phyloP scores from a whole-genome alignment of 2,888 invertebrate species.

The Ectropis crepuscularia region DNA sequence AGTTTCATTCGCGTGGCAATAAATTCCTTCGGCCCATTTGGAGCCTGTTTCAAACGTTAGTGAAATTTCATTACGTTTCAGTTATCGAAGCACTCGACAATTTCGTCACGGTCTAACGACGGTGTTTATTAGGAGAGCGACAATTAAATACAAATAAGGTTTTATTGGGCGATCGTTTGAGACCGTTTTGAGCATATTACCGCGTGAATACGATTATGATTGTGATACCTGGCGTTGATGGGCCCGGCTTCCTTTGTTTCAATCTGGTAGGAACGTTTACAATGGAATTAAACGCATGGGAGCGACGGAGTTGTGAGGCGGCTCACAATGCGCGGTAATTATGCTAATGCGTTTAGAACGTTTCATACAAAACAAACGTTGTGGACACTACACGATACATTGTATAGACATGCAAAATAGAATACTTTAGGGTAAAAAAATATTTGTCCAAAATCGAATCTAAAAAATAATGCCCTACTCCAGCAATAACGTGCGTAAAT shows the following conservation, averaged over 20 bases:
- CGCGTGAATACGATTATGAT: conserved; percentile 21
- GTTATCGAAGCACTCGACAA: conserved; percentile 52
- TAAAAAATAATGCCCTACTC: too few species aligned
- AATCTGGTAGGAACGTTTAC: conserved; percentile 5
- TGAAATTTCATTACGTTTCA: conserved; percentile 59
- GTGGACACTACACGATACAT: too few species aligned
- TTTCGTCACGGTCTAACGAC: conserved; percentile 51
- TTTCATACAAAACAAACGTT: too few species aligned
- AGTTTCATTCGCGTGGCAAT: conserved; percentile 30
- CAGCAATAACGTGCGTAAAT: too few species aligned
- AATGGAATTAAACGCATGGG: conserved; percentile 8
- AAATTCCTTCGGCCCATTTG: conserved; percentile 43
- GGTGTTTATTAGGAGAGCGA: conserved; percentile 49
- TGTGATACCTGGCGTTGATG: conserved; percentile 20
- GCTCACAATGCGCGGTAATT: neutral
- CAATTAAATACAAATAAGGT: conserved; percentile 45
- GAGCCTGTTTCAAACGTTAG: conserved; percentile 45
- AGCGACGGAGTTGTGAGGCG: neutral
- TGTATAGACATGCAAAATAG: too few species aligned
- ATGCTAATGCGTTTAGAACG: too few species aligned
- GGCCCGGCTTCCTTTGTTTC: conserved; percentile 24
- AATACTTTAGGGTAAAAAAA: too few species aligned
- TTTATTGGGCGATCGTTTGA: conserved; percentile 30
- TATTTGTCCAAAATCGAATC: too few species aligned
- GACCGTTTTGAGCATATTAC: conserved; percentile 23